A percentile compares a stretch with the other conserved stretches of the same genome.
phyloP scores from a whole-genome alignment of 2,888 invertebrate genomes.

The Drosophila glabriapex region DNA sequence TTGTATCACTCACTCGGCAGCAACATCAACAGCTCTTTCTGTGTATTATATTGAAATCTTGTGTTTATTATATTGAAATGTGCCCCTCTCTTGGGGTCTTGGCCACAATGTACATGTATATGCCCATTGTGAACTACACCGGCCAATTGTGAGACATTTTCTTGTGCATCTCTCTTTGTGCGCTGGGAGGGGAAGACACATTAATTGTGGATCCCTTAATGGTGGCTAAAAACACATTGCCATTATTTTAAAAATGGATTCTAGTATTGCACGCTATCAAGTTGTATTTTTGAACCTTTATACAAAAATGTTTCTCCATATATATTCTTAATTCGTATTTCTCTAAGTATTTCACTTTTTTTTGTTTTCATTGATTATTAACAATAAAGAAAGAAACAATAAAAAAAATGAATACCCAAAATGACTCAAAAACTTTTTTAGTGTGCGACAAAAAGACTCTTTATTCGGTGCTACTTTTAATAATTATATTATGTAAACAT shows the following conservation, averaged over 20 bases:
- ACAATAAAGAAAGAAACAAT: background rate
- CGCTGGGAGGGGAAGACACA: background rate
- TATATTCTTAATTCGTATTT: background rate
- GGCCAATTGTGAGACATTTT: conserved; percentile 38
- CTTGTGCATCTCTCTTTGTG: conserved; percentile 6
- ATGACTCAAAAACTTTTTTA: background rate
- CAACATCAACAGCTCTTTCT: conserved; percentile 15
- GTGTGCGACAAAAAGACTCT: background rate
- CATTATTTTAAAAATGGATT: background rate
- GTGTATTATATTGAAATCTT: conserved; percentile 30
- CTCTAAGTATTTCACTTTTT: background rate
- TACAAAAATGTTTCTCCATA: background rate
- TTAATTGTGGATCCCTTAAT: background rate
- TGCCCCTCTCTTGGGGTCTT: conserved; percentile 16
- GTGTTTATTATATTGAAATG: conserved; percentile 25
- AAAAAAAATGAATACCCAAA: background rate
- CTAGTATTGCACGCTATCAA: background rate
- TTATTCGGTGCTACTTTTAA: background rate
- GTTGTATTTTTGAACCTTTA: background rate
- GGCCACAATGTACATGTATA: conserved; percentile 33
- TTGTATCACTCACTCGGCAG: background rate
- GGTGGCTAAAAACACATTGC: background rate
- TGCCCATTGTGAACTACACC: conserved; percentile 23
- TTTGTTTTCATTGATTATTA: background rate
- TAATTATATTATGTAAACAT: background rate